Conservation (phyloP, 1,140 invertebrate genomes). For the Trichonephila inaurata region DNA sequence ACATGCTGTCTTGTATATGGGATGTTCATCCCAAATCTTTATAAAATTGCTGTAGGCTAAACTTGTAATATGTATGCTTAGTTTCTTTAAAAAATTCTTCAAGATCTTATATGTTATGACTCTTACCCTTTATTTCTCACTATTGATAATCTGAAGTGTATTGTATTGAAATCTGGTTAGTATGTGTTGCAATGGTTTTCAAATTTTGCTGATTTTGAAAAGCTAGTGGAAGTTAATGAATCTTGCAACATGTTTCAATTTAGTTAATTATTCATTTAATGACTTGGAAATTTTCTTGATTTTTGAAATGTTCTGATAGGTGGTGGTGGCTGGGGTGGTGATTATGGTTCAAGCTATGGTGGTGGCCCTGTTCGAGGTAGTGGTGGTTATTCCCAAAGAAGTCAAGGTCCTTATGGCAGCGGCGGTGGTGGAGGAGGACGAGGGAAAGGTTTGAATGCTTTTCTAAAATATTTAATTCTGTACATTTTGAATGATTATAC, state of each 20-base stretch:
- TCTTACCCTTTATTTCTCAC: too few relatives aligned
- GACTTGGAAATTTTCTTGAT: not conserved
- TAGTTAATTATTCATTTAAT: not conserved
- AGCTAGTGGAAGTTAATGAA: not conserved
- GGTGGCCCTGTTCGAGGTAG: slow-evolving; percentile 75
- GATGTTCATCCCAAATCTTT: too few relatives aligned
- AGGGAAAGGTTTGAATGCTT: not conserved
- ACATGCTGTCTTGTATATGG: too few relatives aligned
- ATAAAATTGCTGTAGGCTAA: too few relatives aligned
- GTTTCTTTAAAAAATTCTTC: too few relatives aligned
- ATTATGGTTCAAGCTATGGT: slow-evolving; percentile 76
- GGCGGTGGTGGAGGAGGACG: not conserved
- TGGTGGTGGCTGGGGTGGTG: slow-evolving; percentile 68
- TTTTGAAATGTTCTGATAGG: not conserved
- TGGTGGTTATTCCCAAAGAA: slow-evolving; percentile 76
- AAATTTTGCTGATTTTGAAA: not conserved
- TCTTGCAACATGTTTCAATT: not conserved
- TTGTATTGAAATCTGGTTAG: not conserved
- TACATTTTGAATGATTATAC: too few relatives aligned
- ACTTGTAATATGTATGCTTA: too few relatives aligned
- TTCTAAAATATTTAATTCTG: too few relatives aligned
- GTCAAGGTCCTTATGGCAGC: slow-evolving; percentile 74
- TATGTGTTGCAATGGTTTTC: not conserved
- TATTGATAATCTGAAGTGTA: too few relatives aligned
- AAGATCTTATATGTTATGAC: too few relatives aligned